phyloP scores from a whole-genome alignment of 1,140 invertebrate genomes.

The Meloidogyne hapla region DNA sequence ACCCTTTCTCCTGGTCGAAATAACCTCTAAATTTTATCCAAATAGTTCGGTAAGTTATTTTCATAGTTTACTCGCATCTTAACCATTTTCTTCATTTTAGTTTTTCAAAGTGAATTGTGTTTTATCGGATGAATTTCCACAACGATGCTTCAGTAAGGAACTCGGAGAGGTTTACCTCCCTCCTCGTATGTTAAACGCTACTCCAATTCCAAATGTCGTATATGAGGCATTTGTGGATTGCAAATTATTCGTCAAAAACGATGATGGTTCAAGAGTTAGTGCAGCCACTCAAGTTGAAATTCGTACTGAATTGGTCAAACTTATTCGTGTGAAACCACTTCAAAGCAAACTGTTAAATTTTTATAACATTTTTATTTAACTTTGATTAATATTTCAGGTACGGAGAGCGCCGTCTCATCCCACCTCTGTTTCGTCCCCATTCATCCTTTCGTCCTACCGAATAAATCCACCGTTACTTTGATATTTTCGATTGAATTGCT shows the following conservation, averaged over 20 bases:
- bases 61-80: too few species aligned
- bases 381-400: neutral
- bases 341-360: neutral
- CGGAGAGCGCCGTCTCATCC: neutral
- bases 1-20: too few species aligned
- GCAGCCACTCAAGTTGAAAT: neutral
- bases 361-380: too few species aligned
- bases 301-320: neutral
- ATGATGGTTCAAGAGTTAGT: neutral
- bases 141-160: neutral
- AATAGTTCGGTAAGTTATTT: too few species aligned
- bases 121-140: neutral
- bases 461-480: neutral
- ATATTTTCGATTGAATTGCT: neutral
- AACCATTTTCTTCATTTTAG: neutral
- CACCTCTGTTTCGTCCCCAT: neutral
- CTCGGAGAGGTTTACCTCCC: neutral
- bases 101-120: neutral
- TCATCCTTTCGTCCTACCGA: neutral
- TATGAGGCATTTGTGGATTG: neutral
- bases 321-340: neutral
- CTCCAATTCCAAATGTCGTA: neutral
- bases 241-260: neutral
- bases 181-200: neutral
- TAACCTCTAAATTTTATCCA: too few species aligned